Evolutionary conservation across 2,888 invertebrate genomes (phyloP).

Genomic region (Rhamphomyia laevipes): DNA sequence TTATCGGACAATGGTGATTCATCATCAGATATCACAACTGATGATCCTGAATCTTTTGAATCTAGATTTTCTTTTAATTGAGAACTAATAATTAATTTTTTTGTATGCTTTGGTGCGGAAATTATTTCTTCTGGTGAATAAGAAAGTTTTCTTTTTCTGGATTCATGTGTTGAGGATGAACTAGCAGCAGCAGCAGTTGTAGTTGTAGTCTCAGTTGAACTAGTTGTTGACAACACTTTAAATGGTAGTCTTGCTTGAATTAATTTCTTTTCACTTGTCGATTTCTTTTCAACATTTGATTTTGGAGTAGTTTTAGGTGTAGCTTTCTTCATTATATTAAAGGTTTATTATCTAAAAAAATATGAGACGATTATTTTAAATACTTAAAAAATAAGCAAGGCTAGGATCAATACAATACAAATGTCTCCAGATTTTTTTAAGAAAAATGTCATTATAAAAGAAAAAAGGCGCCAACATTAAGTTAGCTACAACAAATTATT

Average conservation of each 20-base stretch:
- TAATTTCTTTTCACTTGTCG: constrained; percentile 41
- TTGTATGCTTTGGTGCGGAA: not conserved
- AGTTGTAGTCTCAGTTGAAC: constrained; percentile 11
- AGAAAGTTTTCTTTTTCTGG: constrained; percentile 30
- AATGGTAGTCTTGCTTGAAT: constrained; percentile 51
- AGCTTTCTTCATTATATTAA: too few relatives aligned
- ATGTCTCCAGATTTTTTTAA: too few relatives aligned
- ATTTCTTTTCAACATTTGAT: too few relatives aligned
- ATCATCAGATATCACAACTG: not conserved
- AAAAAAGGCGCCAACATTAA: too few relatives aligned
- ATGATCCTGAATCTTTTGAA: not conserved
- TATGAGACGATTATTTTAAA: too few relatives aligned
- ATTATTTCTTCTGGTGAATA: constrained; percentile 14
- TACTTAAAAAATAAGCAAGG: too few relatives aligned
- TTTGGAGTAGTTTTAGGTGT: too few relatives aligned
- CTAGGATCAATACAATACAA: too few relatives aligned
- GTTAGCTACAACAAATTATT: too few relatives aligned
- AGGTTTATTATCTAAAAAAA: too few relatives aligned
- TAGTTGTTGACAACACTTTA: constrained; percentile 39
- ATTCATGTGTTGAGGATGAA: constrained; percentile 10
- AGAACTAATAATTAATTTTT: not conserved
- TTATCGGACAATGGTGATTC: not conserved
- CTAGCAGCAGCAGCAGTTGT: constrained; percentile 2
- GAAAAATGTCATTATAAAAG: too few relatives aligned
- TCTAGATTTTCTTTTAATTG: not conserved